Percentiles rank a stretch among this genome's conserved stretches.
phyloP scores from a whole-genome alignment of 2,113 vertebrate species.

The Irena cyanogastra region DNA sequence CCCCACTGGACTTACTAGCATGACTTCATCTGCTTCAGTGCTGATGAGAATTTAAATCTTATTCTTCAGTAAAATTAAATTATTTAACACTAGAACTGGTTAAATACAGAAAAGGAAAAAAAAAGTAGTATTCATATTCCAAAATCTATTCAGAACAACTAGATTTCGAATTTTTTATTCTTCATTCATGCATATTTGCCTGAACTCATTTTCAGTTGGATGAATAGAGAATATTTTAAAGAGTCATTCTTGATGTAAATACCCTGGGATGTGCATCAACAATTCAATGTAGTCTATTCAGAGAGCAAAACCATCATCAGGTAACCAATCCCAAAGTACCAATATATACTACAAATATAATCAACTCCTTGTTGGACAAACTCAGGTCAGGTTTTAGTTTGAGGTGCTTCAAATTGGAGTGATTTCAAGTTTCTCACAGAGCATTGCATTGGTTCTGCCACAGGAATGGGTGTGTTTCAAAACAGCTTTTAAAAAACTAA shows the following conservation, averaged over 20 bases:
- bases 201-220: not conserved
- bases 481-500: not conserved
- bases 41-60: not conserved
- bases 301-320: not conserved
- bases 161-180: not conserved
- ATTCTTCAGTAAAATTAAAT: not conserved
- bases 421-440: not conserved
- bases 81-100: not conserved
- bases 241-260: not conserved
- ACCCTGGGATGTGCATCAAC: not conserved
- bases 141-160: not conserved
- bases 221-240: not conserved
- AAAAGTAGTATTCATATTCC: not conserved
- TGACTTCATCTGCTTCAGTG: not conserved
- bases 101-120: not conserved
- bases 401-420: not conserved
- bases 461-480: not conserved
- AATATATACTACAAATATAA: not conserved
- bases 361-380: not conserved
- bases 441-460: not conserved
- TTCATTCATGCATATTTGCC: not conserved
- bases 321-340: not conserved
- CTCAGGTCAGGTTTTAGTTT: not conserved
- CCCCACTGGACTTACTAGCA: not conserved
- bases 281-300: not conserved